Evolutionary conservation across 2,797 vertebrate genomes (phyloP), one percentile per base, ranked within the genome.

Genomic region (Acanthornis magna): DNA sequence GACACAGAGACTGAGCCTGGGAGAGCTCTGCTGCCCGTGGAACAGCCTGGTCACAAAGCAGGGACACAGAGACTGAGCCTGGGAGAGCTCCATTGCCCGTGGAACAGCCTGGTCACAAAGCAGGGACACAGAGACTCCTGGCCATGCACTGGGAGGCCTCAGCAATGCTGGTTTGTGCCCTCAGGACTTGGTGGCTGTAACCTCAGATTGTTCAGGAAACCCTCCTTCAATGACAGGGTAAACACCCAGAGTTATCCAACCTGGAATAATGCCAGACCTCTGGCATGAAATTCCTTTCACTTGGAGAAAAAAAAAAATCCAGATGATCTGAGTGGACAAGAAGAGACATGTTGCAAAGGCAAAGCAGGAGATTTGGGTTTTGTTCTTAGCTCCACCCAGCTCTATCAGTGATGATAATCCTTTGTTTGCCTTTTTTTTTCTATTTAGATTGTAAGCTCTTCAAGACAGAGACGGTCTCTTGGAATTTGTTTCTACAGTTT

Each of bases 401-500:
- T 74, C 75, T 45, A n/a, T n/a, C n/a, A 38, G 48, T 79, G 86
- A 92, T 93, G 61, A 91, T 94, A 96, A 97, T 95, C 80, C 74
- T 92, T 91, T 96, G 85, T 95, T 95, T 96, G 91, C 47, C 68
- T 47, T 93, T 85, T 89, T 87, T 93, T 82, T 73, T 40, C 57
- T 87, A 51, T 77, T 93, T 85, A 89, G 90, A 91, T 77, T 94
- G 26, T 50, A 93, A 77, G 15, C 87, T 96, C 82, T 94, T 95
- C 79, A 93, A 88, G 91, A 90, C 67, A 90, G 88, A 86, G 83
- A 94, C 77, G 85, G 75, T 72, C 74, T 87, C 32, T 77, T 74
- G 75, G 74, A 89, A 87, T 94, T 90, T 95, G 86, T 89, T 96
- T 95, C 90, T 58, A 87, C 4, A 96, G 57, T 90, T 93, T 77